Percentiles rank a stretch among this genome's conserved stretches.
Evolutionary conservation across 2,797 vertebrate genomes (phyloP).

Genomic region (Megaceryle alcyon): DNA sequence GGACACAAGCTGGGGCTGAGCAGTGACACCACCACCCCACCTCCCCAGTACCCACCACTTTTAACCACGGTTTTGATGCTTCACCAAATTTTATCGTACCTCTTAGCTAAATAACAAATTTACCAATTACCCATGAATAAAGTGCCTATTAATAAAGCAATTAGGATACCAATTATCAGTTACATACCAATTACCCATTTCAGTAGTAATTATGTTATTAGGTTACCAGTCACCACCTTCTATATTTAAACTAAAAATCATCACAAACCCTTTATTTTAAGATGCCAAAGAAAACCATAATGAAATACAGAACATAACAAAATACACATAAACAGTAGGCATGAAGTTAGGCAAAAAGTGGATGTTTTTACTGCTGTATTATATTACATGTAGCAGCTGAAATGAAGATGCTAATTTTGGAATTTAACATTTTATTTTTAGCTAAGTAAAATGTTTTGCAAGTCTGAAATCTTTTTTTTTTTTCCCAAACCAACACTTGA

Average conservation of each 20-base stretch:
- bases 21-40: not conserved
- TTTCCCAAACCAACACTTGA: not conserved
- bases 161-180: constrained; percentile 19
- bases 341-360: not conserved
- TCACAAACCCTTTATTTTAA: constrained; percentile 33
- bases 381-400: not conserved
- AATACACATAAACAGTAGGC: not conserved
- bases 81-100: not conserved
- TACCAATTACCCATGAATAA: not conserved
- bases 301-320: constrained; percentile 18
- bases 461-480: not conserved
- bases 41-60: too few species aligned
- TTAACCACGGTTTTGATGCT: not conserved
- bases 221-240: not conserved
- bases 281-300: not conserved
- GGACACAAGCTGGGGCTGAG: not conserved
- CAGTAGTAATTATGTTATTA: not conserved
- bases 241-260: not conserved
- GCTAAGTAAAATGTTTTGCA: not conserved
- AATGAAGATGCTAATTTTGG: not conserved
- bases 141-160: not conserved
- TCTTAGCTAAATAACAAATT: not conserved
- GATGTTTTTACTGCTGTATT: not conserved
- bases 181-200: not conserved
- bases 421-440: not conserved